Conservation (phyloP, 2,888 invertebrate genomes). For the Atrina japonica region DNA sequence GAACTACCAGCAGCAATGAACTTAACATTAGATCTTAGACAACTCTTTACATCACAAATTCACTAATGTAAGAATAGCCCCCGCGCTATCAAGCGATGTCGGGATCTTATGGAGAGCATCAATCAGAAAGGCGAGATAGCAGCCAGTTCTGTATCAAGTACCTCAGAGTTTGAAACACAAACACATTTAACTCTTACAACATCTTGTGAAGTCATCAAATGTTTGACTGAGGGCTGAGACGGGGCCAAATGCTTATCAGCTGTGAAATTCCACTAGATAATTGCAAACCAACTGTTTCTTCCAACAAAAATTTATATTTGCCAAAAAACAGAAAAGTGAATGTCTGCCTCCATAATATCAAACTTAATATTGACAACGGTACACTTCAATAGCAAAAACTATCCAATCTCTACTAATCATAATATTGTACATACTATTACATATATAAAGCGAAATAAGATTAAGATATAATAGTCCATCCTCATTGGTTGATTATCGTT, state of each 20-base stretch:
- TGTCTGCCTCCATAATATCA: no score
- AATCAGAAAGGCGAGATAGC: constrained; percentile 26
- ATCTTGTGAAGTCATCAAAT: constrained; percentile 31
- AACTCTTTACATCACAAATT: constrained; percentile 1
- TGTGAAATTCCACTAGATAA: constrained; percentile 31
- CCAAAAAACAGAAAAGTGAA: no score
- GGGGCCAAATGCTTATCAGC: constrained; percentile 32
- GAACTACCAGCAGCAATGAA: neutral
- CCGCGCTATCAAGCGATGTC: constrained; percentile 23
- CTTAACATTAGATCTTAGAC: neutral
- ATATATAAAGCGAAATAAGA: no score
- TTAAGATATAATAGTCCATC: no score
- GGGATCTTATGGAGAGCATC: constrained; percentile 29
- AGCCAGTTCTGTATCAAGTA: constrained; percentile 27
- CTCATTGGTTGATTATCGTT: no score
- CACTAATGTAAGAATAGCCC: constrained; percentile 10
- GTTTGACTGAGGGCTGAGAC: constrained; percentile 27
- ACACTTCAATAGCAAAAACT: no score
- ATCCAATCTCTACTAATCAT: no score
- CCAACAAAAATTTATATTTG: no score
- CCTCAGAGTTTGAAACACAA: constrained; percentile 23
- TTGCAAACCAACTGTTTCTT: constrained; percentile 6
- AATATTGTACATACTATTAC: no score
- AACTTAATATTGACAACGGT: no score
- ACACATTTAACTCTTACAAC: constrained; percentile 22